Conservation (phyloP, 2,797 vertebrate species). For the Sebastes variabilis region DNA sequence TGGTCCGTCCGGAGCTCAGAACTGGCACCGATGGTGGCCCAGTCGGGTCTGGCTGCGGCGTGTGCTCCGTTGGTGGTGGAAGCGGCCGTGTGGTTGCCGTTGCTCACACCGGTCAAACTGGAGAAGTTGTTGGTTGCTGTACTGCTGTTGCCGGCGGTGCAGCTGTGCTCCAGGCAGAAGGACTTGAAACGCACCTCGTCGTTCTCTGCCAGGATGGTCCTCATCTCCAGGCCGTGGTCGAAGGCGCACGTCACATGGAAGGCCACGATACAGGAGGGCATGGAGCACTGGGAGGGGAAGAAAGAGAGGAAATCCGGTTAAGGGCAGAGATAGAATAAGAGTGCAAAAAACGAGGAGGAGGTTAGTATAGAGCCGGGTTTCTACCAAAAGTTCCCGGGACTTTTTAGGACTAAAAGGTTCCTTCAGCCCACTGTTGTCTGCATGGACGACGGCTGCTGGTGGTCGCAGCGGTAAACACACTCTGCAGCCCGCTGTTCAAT, state of each 20-base stretch:
- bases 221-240: conserved; percentile 94
- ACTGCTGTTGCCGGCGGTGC: conserved; percentile 24
- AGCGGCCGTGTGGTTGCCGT: conserved; percentile 26
- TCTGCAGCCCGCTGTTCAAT: no score
- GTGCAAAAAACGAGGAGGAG: no score
- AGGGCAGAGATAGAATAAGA: neutral
- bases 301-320: neutral
- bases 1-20: conserved; percentile 39
- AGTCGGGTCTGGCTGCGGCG: conserved; percentile 23
- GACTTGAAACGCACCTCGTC: conserved; percentile 99
- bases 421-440: no score
- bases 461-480: no score
- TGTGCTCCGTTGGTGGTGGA: conserved; percentile 28
- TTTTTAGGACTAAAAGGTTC: no score
- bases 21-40: neutral
- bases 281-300: conserved; percentile 88
- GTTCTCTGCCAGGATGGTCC: conserved; percentile 94
- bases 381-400: no score
- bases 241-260: conserved; percentile 99
- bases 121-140: conserved; percentile 17
- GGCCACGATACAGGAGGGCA: conserved; percentile 94
- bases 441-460: no score
- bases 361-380: no score
- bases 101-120: conserved; percentile 26
- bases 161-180: conserved; percentile 96